Base-by-base conservation (phyloP, 2,888 invertebrate species). In the Tachina fera region DNA sequence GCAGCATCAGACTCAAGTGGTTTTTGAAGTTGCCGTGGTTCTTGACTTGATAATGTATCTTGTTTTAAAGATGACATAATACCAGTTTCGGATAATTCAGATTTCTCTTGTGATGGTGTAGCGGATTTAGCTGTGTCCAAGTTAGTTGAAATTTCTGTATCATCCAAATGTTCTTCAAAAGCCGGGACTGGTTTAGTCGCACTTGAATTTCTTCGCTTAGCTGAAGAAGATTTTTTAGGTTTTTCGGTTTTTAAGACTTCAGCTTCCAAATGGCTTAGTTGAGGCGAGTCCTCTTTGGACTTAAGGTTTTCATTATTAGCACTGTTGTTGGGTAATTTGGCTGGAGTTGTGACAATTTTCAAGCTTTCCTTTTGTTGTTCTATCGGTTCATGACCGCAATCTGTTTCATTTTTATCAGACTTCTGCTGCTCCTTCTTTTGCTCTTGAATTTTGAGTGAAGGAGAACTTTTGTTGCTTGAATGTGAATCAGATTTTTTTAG, bases 401-500 rank as follows among this genome's bases (percentile, higher is more conserved):
- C 70, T 14, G 45, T 16, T 45, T 72, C 75, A 10, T 56, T 83
- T 61, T 68, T 8, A 14, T 14, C 13, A 14, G 61, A 45, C 39
- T 41, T 51, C 9, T 45, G 2, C 16, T 67, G 2, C 16, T 67
- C 51, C 11, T 16, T 22, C 19, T 11, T 51, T 1, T 14, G 10
- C 5, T 70, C 70, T 71, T 51, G 41, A 13, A 22, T 65, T 58
- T 89, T 89, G 8, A 85, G 83, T 0, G 91, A 89, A 1, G 88
- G 88, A 0, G 89, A 53, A 68, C 72, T 80, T 79, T 86, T 86
- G 53, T 71, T 79, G 16, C 70, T 76, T 4, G 67, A 49, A 39
- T 76, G 74, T 8, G 86, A 79, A 1, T 78, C 82, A 11, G 70
- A 19, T 82, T 82, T 82, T 11, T 13, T 16, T 43, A 79, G 16